phyloP scores from a whole-genome alignment of 1,140 invertebrate species.

The Protaetia brevitarsis region DNA sequence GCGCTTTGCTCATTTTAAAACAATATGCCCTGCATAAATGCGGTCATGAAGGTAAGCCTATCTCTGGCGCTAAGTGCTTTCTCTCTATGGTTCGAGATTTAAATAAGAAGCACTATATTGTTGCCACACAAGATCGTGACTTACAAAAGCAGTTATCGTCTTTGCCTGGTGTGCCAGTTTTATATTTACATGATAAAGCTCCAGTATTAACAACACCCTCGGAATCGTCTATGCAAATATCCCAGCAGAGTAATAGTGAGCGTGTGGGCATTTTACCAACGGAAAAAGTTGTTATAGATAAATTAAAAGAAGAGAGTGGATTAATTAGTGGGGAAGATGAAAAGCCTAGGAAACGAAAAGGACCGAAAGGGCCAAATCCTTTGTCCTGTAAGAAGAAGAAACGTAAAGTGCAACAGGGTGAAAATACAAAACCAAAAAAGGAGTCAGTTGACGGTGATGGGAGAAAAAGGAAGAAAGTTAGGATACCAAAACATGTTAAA shows the following conservation, averaged over 20 bases:
- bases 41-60: conserved; percentile 70
- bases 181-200: conserved; percentile 81
- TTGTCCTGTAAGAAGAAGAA: conserved; percentile 88
- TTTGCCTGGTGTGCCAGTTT: conserved; percentile 74
- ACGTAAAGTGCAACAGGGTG: conserved; percentile 48
- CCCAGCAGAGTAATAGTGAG: conserved; percentile 43
- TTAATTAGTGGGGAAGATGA: conserved; percentile 46
- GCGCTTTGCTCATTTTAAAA: conserved; percentile 82
- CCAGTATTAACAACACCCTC: conserved; percentile 85
- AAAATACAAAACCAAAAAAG: conserved; percentile 30
- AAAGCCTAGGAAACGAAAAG: conserved; percentile 59
- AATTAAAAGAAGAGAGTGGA: conserved; percentile 56
- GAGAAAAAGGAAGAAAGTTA: conserved; percentile 62
- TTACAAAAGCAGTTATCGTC: conserved; percentile 67
- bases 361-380: conserved; percentile 73
- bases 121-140: conserved; percentile 78
- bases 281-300: conserved; percentile 57
- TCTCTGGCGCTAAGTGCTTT: conserved; percentile 74
- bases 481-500: conserved; percentile 50
- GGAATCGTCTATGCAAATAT: conserved; percentile 58
- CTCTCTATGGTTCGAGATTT: conserved; percentile 68
- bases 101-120: conserved; percentile 73
- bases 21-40: conserved; percentile 84
- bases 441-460: conserved; percentile 49
- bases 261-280: conserved; percentile 46